Conservation (phyloP, 2,797 vertebrate species). For the Hypotaenidia okinawae region DNA sequence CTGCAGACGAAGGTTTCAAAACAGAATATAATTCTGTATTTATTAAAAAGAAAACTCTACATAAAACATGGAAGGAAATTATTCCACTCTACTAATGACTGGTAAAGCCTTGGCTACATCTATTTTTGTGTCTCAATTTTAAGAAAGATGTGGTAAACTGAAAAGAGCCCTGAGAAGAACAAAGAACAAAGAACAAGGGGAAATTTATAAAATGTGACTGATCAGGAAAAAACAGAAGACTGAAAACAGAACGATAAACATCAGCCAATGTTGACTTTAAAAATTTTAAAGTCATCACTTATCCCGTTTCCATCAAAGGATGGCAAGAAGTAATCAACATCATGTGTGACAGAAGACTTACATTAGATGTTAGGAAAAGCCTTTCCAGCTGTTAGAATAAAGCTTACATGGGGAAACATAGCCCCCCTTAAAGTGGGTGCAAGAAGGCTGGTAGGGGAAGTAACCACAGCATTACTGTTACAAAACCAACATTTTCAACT, state of each 20-base stretch:
- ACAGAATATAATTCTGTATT: constrained; percentile 53
- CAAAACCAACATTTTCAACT: background rate
- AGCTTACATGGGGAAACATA: background rate
- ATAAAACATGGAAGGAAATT: constrained; percentile 52
- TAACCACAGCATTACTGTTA: background rate
- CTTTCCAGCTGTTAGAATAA: background rate
- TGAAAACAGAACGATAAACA: constrained; percentile 47
- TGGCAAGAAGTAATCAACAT: constrained; percentile 41
- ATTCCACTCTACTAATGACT: constrained; percentile 35
- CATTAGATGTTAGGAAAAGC: background rate
- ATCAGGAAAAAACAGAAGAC: constrained; percentile 44
- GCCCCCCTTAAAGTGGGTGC: background rate
- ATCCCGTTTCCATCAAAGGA: constrained; percentile 18
- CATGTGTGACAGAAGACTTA: constrained; percentile 29
- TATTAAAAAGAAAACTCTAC: constrained; percentile 55
- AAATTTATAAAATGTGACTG: constrained; percentile 55
- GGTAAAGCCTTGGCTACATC: constrained; percentile 35
- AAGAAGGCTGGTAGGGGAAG: background rate
- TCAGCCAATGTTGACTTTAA: constrained; percentile 36
- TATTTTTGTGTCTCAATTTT: constrained; percentile 48
- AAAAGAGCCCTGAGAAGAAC: constrained; percentile 47
- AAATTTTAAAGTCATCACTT: constrained; percentile 35
- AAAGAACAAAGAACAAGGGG: constrained; percentile 52
- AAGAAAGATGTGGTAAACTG: constrained; percentile 53
- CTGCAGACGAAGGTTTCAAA: constrained; percentile 11